Base-by-base conservation (phyloP, 2,888 invertebrate species). In the Caenorhabditis afra region DNA sequence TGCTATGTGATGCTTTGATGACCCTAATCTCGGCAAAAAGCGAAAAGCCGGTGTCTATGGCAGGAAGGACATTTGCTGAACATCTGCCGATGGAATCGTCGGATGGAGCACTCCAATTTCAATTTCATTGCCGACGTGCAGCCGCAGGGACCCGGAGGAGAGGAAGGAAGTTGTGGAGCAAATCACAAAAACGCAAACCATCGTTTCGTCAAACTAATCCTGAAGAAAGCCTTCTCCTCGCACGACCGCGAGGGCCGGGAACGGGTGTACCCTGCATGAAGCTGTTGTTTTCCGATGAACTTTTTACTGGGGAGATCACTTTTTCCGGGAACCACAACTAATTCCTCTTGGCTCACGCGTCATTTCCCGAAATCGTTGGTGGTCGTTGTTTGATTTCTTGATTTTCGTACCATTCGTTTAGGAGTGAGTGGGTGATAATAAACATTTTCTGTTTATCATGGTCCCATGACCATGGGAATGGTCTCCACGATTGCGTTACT, bases 181-280 rank as follows among this genome's bases (percentile, higher is more conserved):
- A 50, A 73, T 73, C 64, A 64, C 50, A 58, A 64, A 64, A 73
- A 64, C 57, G 73, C 58, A 73, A 73, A 73, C 73, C 64, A 64
- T 73, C 73, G 73, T 45, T 73, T 73, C 64, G 58, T 64, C 73
- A 73, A 73, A 73, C 64, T 73, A 73, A 73, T 73, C 73, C 73
- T 50, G 55, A 39, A 49, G 73, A 64, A 73, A 73, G 64, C 41
- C 64, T 44, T 49, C 49, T 35, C 14, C 39, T 39, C 45, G 64
- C 39, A 67, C 52, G 57, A 50, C 29, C 47, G 49, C 39, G 47
- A 20, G 20, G 29, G 44, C 57, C 18, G 39, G 22, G 73, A 73
- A 73, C 73, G 73, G 41, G 58, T 64, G 73, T 55, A 73, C 73
- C 73, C 73, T 57, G 53, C 53, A n/a, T 18, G 14, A 41, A 47